Evolutionary conservation across 2,888 invertebrate genomes (phyloP).

Genomic region (Nephrotoma flavescens): DNA sequence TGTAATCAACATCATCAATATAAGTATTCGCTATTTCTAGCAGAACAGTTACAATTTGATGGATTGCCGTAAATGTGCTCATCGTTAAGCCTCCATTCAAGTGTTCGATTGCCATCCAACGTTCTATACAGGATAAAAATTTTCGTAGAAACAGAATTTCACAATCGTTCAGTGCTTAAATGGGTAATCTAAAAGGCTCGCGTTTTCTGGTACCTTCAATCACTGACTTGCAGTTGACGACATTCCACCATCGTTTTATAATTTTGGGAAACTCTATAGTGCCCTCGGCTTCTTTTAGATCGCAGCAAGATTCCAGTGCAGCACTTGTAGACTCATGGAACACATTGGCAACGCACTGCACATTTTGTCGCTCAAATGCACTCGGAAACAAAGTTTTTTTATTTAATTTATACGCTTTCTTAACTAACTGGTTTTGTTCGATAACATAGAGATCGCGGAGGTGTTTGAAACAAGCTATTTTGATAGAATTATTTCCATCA

Average conservation of each 20-base stretch:
- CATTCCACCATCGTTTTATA: background rate
- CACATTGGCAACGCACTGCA: background rate
- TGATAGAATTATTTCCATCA: background rate
- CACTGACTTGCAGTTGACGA: background rate
- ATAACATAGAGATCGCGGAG: background rate
- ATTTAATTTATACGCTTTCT: too few species aligned
- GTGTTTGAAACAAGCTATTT: background rate
- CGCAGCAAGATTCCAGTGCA: background rate
- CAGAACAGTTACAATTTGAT: background rate
- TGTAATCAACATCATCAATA: background rate
- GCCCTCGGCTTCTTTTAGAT: background rate
- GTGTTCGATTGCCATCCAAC: background rate
- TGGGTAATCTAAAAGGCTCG: background rate
- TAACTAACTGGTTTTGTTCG: background rate
- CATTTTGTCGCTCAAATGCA: background rate
- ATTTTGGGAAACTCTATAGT: background rate
- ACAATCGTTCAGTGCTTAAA: background rate
- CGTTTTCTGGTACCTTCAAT: background rate
- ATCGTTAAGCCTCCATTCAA: background rate
- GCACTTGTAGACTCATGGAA: background rate
- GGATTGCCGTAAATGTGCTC: background rate
- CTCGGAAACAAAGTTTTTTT: background rate
- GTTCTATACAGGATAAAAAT: background rate
- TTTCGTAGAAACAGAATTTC: background rate
- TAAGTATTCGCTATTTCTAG: background rate